Percentiles rank a stretch among this genome's conserved stretches.
phyloP scores from a whole-genome alignment of 92 coral and sea anemone species.

The Zoanthus gigantus region DNA sequence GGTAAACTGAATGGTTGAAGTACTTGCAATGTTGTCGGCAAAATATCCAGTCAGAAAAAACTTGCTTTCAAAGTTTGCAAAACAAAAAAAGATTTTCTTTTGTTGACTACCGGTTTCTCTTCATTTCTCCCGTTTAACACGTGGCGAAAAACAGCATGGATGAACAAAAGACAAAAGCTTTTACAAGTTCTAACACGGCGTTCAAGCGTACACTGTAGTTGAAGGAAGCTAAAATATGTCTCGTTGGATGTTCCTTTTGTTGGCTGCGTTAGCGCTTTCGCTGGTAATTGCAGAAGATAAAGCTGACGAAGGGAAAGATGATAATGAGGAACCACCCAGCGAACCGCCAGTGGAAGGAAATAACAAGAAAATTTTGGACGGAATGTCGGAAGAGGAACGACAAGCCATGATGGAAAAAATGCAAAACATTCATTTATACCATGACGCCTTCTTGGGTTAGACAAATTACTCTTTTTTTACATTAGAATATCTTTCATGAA shows the following conservation, averaged over 20 bases:
- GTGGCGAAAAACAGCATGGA: slow-evolving; percentile 22
- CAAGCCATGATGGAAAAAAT: slow-evolving; percentile 45
- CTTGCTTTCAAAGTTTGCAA: background rate
- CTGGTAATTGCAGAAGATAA: slow-evolving; percentile 32
- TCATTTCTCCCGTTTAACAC: background rate
- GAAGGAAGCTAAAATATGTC: slow-evolving; percentile 3
- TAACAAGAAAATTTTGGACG: slow-evolving; percentile 19
- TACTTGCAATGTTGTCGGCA: slow-evolving; percentile 32
- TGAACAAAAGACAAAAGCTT: slow-evolving; percentile 6
- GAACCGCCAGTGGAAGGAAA: slow-evolving; percentile 8
- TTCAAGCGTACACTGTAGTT: background rate
- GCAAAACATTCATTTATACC: slow-evolving; percentile 64
- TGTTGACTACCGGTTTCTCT: background rate
- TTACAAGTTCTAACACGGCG: background rate
- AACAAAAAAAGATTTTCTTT: slow-evolving; percentile 2
- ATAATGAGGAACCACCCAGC: slow-evolving; percentile 11
- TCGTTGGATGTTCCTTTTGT: slow-evolving; percentile 17
- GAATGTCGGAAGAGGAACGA: slow-evolving; percentile 31
- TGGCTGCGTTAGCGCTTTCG: slow-evolving; percentile 5
- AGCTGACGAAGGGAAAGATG: slow-evolving; percentile 21
- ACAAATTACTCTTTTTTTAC: background rate
- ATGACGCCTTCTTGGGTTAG: slow-evolving; percentile 92
- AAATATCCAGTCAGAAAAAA: background rate
- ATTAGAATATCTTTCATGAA: background rate
- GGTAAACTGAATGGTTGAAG: background rate